These are phyloP conservation scores for Rhinichthys osculus DNA, from an alignment of 2,797 vertebrate species.

Conservation along the genomic window DNA sequence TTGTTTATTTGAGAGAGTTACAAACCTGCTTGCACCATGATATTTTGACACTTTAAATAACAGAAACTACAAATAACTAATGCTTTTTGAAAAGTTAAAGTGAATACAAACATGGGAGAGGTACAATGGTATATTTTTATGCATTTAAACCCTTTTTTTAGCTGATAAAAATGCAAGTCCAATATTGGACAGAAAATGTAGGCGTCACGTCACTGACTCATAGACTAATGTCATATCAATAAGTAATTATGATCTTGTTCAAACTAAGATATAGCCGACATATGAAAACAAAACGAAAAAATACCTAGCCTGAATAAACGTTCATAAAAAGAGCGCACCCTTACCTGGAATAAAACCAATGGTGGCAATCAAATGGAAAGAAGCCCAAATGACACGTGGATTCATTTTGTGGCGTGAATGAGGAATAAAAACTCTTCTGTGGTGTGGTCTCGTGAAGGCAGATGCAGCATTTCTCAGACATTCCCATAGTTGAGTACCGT, in stretches of 20 bases:
- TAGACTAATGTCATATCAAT: background rate
- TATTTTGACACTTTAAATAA: background rate
- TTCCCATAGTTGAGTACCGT: background rate
- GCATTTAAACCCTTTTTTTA: too few relatives aligned
- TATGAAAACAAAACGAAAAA: background rate
- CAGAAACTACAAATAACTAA: too few relatives aligned
- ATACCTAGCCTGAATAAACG: background rate
- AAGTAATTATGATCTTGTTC: background rate
- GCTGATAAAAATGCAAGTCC: too few relatives aligned
- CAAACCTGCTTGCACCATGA: slow-evolving; percentile 31
- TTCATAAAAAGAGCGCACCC: background rate
- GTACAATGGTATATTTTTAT: too few relatives aligned
- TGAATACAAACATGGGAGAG: too few relatives aligned
- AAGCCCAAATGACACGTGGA: slow-evolving; percentile 12
- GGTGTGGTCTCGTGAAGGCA: background rate
- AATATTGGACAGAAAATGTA: too few relatives aligned
- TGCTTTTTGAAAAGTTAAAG: too few relatives aligned
- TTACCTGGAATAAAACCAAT: slow-evolving; percentile 57
- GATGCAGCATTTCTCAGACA: slow-evolving; percentile 12
- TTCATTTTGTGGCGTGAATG: slow-evolving; percentile 44
- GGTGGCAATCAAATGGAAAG: slow-evolving; percentile 37
- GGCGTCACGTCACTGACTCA: too few relatives aligned
- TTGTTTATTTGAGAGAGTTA: slow-evolving; percentile 22
- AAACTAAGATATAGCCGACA: background rate
- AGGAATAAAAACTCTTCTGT: slow-evolving; percentile 4